A percentile compares a stretch with the other conserved stretches of the same genome.
These are phyloP conservation scores for Lymantria dispar DNA, from an alignment of 2,888 invertebrate genomes.

Conservation along the genomic window DNA sequence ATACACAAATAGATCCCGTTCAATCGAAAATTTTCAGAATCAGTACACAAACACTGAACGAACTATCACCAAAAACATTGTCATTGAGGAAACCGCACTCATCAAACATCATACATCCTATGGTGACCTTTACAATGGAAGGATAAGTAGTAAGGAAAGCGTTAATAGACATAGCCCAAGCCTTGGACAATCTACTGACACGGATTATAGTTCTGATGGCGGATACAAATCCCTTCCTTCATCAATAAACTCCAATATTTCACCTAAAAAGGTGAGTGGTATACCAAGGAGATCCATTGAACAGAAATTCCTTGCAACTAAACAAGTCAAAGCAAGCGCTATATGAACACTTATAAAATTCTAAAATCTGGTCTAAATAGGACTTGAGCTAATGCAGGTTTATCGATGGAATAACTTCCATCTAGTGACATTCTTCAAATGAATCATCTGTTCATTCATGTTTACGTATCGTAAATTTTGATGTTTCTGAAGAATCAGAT, in stretches of 20 bases:
- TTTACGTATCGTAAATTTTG: too few relatives aligned
- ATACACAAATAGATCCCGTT: constrained; percentile 68
- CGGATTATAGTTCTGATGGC: constrained; percentile 78
- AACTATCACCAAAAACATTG: constrained; percentile 46
- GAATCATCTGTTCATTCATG: too few relatives aligned
- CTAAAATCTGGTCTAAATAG: too few relatives aligned
- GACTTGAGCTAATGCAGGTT: too few relatives aligned
- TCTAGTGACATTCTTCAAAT: too few relatives aligned
- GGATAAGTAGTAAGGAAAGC: constrained; percentile 71
- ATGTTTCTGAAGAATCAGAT: not conserved
- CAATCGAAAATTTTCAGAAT: constrained; percentile 75
- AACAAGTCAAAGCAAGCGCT: constrained; percentile 74
- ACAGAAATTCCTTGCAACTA: constrained; percentile 69
- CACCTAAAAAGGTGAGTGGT: constrained; percentile 74
- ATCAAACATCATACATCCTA: constrained; percentile 75
- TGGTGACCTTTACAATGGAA: constrained; percentile 70
- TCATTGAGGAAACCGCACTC: constrained; percentile 60
- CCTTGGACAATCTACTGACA: constrained; percentile 73
- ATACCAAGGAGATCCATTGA: constrained; percentile 75
- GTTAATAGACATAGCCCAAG: constrained; percentile 72
- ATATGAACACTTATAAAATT: constrained; percentile 38
- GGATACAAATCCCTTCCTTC: constrained; percentile 80
- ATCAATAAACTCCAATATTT: constrained; percentile 68
- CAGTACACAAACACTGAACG: constrained; percentile 54
- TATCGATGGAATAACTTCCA: too few relatives aligned